phyloP scores from a whole-genome alignment of 2,888 invertebrate genomes.

The Thysanoteuthis rhombus region DNA sequence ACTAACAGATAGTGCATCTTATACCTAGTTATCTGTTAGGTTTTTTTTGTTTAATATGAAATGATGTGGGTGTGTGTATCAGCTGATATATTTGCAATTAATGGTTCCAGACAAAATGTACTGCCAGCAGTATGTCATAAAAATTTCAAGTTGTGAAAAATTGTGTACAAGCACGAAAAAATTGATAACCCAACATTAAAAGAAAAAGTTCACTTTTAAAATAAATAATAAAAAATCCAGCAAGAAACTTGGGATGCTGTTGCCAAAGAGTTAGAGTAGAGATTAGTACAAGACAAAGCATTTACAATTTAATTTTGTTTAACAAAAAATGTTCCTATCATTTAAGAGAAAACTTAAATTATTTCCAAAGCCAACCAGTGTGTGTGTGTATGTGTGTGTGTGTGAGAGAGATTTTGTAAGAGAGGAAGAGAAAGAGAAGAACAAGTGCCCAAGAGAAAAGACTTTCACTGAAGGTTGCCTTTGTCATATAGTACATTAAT shows the following conservation, averaged over 20 bases:
- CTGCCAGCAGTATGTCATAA: conserved; percentile 12
- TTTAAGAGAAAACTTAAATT: no score
- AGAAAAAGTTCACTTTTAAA: not conserved
- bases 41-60: not conserved
- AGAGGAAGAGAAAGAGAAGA: not conserved
- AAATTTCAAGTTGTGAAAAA: not conserved
- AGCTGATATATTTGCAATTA: not conserved
- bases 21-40: not conserved
- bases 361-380: no score
- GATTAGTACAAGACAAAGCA: no score
- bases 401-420: not conserved
- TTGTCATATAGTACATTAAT: not conserved
- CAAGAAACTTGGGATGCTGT: not conserved
- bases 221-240: not conserved
- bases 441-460: not conserved
- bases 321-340: no score
- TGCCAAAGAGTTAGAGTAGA: not conserved
- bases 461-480: not conserved
- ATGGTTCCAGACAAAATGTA: not conserved
- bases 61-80: not conserved
- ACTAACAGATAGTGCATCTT: not conserved
- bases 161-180: not conserved
- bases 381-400: no score
- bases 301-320: no score
- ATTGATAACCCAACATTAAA: not conserved